Base-by-base conservation (phyloP, 2,113 vertebrate species). In the Balaeniceps rex region DNA sequence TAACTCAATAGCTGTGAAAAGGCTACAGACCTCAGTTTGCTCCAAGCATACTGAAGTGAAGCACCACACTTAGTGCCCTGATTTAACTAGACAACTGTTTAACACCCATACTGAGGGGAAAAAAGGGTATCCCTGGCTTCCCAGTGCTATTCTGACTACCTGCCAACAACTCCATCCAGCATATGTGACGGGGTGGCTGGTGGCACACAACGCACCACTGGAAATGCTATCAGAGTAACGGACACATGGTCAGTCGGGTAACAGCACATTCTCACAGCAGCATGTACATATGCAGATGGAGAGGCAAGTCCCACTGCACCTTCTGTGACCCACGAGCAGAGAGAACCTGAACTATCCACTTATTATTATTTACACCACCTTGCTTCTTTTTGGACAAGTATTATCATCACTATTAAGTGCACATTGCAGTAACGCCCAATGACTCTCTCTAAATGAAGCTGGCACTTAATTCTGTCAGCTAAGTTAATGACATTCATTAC, bases 211-310 rank as follows among this genome's bases (percentile, higher is more conserved):
- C 46, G 65, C 64, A 70, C 26, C 47, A 33, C 52, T 77, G 33
- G 76, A 83, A 86, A 38, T 10, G 16, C 33, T 38, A 7, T 26
- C 31, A 70, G 55, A 24, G 13, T 34, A 70, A 77, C 6, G 34
- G 19, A 51, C 12, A 40, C 19, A 18, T 0, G 2, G 18, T 26
- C 4, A 0, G 24, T 2, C 64, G 36, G 64, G 10, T 57, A 83
- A 77, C 11, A 74, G 8, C 61, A 31, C 15, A 36, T 64, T 71
- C 38, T 52, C 60, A 44, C 14, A 92, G 81, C 24, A 78, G 38
- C 21, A 12, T 3, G 12, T 22, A n/a, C 0, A 2, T 4, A 26
- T 1, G 24, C 34, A 72, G n/a, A 71, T 6, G 1, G 17, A 61
- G 10, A 93, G 21, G 36, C 36, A 88, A 38, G 18, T 88, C 58